Evolutionary conservation across 2,888 invertebrate genomes (phyloP), one percentile per base, ranked within the genome.

Genomic region (Cheilosia scutellata): DNA sequence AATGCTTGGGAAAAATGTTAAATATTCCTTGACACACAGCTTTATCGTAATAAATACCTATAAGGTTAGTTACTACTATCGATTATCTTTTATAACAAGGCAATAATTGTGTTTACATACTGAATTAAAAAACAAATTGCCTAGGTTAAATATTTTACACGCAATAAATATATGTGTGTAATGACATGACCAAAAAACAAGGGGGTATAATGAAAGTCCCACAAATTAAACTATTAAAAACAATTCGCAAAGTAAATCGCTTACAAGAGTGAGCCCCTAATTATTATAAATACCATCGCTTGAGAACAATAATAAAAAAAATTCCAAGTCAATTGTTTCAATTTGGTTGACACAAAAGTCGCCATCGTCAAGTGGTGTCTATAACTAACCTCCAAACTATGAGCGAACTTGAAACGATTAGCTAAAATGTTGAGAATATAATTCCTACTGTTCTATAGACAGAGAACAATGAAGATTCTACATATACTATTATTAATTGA

Each of bases 391-490:
- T 76, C 66, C 29, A 76, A 66, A 58, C 27, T 63, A 31, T 40
- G 6, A 72, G 27, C 44, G 44, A 70, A 63, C 71, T 76, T 76
- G 68, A 76, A 71, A 44, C 72, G 75, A 76, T 76, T 65, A 82
- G 65, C 65, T 71, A 70, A 71, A 65, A 7, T 25, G 25, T 60
- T 71, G 76, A 71, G 65, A 82, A 77, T 55, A 60, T 37, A 4
- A 20, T 66, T 65, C 47, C 9, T 9, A 49, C 42, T 25, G 31
- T 57, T 42, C 16, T 42, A n/a, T n/a, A 65, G 11, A 51, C 51
- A 66, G 62, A 72, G 77, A 82, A 82, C 82, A 82, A 82, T 82
- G 82, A 82, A 71, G 71, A 66, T 77, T 82, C 31, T 72, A 20
- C 20, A 20, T 20, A 2, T 20, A 27, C 37, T 51, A 65, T 55